Conservation (phyloP, 2,888 invertebrate genomes). For the Caenorhabditis sp. region DNA sequence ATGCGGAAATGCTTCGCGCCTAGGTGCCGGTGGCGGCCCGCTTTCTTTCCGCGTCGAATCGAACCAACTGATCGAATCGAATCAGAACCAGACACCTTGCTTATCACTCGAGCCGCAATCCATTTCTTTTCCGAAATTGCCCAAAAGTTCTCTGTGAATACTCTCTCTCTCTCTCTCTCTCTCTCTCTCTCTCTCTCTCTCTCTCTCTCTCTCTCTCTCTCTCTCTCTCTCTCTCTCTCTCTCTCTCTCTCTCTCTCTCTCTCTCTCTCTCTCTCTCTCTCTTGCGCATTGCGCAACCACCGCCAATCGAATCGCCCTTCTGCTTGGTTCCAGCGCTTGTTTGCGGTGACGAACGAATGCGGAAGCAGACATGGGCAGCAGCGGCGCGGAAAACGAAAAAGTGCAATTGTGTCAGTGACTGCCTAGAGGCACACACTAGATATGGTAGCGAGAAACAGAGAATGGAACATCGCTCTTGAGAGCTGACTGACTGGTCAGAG, state of each 20-base stretch:
- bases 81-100: too few species aligned
- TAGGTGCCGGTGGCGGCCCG: conserved; percentile 7
- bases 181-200: too few species aligned
- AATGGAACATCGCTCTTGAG: background rate
- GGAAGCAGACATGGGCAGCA: conserved; percentile 16
- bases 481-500: conserved; percentile 10
- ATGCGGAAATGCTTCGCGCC: conserved; percentile 55
- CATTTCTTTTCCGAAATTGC: too few species aligned
- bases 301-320: background rate
- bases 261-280: background rate
- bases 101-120: too few species aligned
- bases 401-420: conserved; percentile 7
- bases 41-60: conserved; percentile 5
- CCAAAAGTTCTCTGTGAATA: too few species aligned
- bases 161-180: too few species aligned
- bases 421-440: background rate
- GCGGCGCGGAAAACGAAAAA: conserved; percentile 15
- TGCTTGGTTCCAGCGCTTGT: too few species aligned
- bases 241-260: too few species aligned
- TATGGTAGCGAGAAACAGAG: too few species aligned
- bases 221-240: too few species aligned
- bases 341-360: too few species aligned
- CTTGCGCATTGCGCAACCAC: conserved; percentile 4
- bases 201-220: too few species aligned
- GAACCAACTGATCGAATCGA: conserved; percentile 9